Conservation (phyloP, 2,113 vertebrate genomes). For the Lepus americanus region DNA sequence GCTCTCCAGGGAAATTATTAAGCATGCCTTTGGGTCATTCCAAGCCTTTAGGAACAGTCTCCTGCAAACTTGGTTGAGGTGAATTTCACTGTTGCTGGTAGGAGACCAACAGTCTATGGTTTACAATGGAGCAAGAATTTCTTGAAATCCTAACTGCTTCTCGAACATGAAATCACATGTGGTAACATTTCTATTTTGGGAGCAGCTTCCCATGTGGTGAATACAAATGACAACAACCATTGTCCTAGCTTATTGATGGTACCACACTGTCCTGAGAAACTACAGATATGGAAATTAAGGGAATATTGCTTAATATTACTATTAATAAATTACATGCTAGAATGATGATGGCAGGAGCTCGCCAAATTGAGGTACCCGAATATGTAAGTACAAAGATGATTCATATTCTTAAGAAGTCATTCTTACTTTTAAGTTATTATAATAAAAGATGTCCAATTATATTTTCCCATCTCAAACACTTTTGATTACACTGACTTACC, state of each 20-base stretch:
- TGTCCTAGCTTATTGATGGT: background rate
- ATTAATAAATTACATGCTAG: constrained; percentile 79
- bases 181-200: constrained; percentile 13
- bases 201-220: constrained; percentile 11
- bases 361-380: constrained; percentile 55
- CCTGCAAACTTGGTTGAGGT: constrained; percentile 1
- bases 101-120: background rate
- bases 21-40: constrained; percentile 34
- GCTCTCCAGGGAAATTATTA: constrained; percentile 15
- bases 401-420: background rate
- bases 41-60: background rate
- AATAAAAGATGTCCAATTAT: constrained; percentile 51
- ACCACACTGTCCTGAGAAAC: constrained; percentile 29
- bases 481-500: constrained; percentile 41
- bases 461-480: constrained; percentile 7
- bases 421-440: constrained; percentile 49
- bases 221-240: constrained; percentile 42
- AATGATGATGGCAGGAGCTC: constrained; percentile 35
- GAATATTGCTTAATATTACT: constrained; percentile 66
- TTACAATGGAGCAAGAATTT: background rate
- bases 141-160: constrained; percentile 35
- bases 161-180: background rate
- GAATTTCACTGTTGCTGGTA: background rate
- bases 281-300: constrained; percentile 57
- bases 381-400: constrained; percentile 35